Percentiles rank a stretch among this genome's conserved stretches.
Conservation (phyloP, 1,140 invertebrate genomes). For the Drosophila chauvacae region DNA sequence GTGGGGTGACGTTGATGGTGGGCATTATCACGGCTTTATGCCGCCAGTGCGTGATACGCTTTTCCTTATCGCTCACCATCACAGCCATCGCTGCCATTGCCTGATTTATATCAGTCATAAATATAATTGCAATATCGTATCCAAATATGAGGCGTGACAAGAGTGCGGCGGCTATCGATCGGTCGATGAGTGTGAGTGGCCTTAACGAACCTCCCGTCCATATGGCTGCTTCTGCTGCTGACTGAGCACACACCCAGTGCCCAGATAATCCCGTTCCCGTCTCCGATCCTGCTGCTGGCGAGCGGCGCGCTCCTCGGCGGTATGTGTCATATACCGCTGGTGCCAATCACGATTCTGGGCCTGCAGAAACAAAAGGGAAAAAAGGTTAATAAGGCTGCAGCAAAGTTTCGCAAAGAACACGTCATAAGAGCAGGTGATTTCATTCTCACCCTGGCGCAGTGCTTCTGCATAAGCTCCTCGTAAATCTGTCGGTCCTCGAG, state of each 20-base stretch:
- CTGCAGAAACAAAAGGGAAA: constrained; percentile 14
- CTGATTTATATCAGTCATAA: constrained; percentile 54
- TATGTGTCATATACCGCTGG: constrained; percentile 47
- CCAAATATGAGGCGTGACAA: constrained; percentile 40
- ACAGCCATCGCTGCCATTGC: constrained; percentile 16
- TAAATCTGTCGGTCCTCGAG: constrained; percentile 51
- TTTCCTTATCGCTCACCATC: constrained; percentile 60
- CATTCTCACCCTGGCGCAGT: constrained; percentile 28
- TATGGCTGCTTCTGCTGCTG: constrained; percentile 52
- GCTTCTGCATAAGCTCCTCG: constrained; percentile 42
- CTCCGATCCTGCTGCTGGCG: neutral
- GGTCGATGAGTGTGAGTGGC: constrained; percentile 7
- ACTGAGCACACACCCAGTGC: constrained; percentile 50
- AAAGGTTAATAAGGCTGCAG: neutral
- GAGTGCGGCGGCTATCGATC: constrained; percentile 20
- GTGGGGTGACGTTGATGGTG: constrained; percentile 32
- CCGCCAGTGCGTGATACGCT: constrained; percentile 50
- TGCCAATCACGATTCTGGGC: constrained; percentile 53
- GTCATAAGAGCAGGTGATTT: neutral
- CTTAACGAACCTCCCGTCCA: constrained; percentile 39
- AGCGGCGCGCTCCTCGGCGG: constrained; percentile 24
- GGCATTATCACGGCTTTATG: constrained; percentile 63
- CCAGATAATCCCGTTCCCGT: constrained; percentile 41
- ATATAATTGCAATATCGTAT: constrained; percentile 47
- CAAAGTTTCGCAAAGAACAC: neutral